A percentile compares a stretch with the other conserved stretches of the same genome.
Evolutionary conservation across 2,888 invertebrate genomes (phyloP).

Genomic region (Lasioglossum leucozonium): DNA sequence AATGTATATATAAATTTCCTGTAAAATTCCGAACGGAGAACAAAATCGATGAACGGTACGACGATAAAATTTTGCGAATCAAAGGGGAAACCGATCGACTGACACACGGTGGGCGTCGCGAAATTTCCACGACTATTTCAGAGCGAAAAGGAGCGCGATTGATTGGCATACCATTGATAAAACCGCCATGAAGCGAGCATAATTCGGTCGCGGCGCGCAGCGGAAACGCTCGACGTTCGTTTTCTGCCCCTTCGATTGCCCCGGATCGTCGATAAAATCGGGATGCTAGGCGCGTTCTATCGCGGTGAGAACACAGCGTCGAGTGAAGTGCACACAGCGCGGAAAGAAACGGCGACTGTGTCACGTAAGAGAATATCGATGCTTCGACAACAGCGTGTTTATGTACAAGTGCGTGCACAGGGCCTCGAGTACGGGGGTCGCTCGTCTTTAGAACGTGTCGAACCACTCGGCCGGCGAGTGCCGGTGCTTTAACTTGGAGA

Average conservation of each 20-base stretch:
- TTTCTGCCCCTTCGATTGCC: constrained; percentile 22
- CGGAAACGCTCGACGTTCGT: neutral
- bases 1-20: too few species aligned
- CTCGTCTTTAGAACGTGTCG: neutral
- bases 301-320: neutral
- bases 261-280: constrained; percentile 47
- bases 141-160: constrained; percentile 15
- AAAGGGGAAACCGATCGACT: constrained; percentile 29
- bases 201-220: constrained; percentile 4
- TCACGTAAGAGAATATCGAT: constrained; percentile 57
- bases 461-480: neutral
- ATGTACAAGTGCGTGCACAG: constrained; percentile 58
- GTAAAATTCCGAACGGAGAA: too few species aligned
- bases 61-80: constrained; percentile 27
- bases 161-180: constrained; percentile 17
- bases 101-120: neutral
- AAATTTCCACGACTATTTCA: neutral
- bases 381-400: constrained; percentile 56
- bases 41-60: neutral
- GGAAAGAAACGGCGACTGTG: constrained; percentile 33
- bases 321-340: constrained; percentile 43
- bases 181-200: constrained; percentile 14
- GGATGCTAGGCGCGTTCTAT: neutral
- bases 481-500: neutral
- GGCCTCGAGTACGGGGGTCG: constrained; percentile 28